Conservation (phyloP, 2,797 vertebrate species). For the Alosa sapidissima region DNA sequence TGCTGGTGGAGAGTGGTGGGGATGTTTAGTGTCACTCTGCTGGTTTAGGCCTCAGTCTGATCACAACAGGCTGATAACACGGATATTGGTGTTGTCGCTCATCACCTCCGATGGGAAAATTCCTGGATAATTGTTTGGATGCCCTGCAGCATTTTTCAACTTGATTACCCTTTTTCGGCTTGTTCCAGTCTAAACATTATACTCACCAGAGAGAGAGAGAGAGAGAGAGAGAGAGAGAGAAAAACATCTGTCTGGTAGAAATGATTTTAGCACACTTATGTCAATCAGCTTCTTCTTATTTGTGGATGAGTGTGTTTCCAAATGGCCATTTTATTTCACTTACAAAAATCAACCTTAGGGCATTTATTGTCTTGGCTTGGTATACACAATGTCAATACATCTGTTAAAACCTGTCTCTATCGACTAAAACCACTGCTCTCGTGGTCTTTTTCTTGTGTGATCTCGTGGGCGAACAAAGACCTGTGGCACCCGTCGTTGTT, state of each 20-base stretch:
- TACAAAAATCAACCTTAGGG: background rate
- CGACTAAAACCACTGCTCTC: background rate
- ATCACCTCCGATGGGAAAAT: constrained; percentile 87
- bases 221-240: constrained; percentile 27
- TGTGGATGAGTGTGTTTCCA: constrained; percentile 82
- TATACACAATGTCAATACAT: background rate
- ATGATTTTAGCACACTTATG: background rate
- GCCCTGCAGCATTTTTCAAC: constrained; percentile 62
- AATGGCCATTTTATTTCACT: constrained; percentile 67
- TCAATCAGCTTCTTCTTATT: constrained; percentile 13
- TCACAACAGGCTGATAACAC: constrained; percentile 81
- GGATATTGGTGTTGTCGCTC: constrained; percentile 81
- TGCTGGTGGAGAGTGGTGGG: constrained; percentile 42
- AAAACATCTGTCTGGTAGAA: background rate
- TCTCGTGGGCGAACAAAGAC: background rate
- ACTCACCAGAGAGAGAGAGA: constrained; percentile 66
- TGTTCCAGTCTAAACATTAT: constrained; percentile 50
- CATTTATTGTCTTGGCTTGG: background rate
- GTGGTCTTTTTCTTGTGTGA: background rate
- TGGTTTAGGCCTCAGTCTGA: constrained; percentile 60
- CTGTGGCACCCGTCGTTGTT: constrained; percentile 32
- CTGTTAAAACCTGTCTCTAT: background rate
- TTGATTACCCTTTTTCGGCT: constrained; percentile 51
- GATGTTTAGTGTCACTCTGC: constrained; percentile 43
- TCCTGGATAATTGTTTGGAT: constrained; percentile 84